Percentiles rank a stretch among this genome's conserved stretches.
phyloP scores from a whole-genome alignment of 1,140 invertebrate genomes.

The Bombus confusus region DNA sequence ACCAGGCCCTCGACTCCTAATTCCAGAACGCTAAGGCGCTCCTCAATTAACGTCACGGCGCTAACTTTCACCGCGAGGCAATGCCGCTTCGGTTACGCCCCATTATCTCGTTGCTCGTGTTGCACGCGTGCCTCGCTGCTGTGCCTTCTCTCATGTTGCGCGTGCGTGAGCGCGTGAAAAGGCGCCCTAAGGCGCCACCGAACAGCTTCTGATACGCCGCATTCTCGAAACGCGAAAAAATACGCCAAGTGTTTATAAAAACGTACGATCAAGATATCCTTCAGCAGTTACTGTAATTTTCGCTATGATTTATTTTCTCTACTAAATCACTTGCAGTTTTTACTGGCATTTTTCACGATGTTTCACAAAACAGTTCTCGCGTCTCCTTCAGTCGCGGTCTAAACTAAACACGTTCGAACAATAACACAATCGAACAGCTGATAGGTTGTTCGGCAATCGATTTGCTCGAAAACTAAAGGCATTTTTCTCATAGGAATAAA shows the following conservation, averaged over 20 bases:
- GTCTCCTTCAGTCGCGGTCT: no score
- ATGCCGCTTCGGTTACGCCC: conserved; percentile 68
- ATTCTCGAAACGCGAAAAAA: background rate
- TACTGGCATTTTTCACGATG: no score
- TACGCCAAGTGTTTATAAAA: background rate
- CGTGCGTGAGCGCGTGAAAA: conserved; percentile 48
- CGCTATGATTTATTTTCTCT: background rate
- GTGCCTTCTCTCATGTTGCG: conserved; percentile 14
- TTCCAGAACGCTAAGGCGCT: conserved; percentile 63
- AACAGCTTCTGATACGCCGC: conserved; percentile 11
- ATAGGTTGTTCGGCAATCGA: no score
- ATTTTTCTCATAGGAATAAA: no score
- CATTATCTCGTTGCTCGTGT: conserved; percentile 63
- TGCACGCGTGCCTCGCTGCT: conserved; percentile 60
- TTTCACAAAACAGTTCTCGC: no score
- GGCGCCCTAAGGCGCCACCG: conserved; percentile 49
- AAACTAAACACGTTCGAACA: no score
- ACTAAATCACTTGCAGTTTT: no score
- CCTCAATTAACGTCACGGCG: conserved; percentile 69
- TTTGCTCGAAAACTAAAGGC: no score
- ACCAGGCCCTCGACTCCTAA: conserved; percentile 50
- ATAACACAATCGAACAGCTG: no score
- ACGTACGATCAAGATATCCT: background rate
- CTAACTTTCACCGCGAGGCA: conserved; percentile 70
- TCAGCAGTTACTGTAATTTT: background rate